Evolutionary conservation across 2,888 invertebrate genomes (phyloP).

Genomic region (Sesia bembeciformis): DNA sequence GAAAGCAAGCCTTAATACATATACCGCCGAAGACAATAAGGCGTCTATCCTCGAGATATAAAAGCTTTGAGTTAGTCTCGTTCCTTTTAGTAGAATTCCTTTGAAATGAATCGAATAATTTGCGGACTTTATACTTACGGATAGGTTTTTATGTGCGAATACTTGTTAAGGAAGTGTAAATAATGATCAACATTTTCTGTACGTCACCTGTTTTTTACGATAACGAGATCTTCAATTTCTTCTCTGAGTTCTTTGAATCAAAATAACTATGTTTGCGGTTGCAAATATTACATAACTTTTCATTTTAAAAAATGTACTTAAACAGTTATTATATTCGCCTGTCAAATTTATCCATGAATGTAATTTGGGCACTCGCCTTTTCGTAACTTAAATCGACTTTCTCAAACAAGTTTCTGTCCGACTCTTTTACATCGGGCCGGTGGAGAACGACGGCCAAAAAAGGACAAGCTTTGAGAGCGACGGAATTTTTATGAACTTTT

Average conservation of each 20-base stretch:
- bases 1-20: slow-evolving; percentile 72
- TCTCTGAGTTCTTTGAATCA: not conserved
- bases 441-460: slow-evolving; percentile 40
- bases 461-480: slow-evolving; percentile 34
- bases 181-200: slow-evolving; percentile 24
- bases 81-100: slow-evolving; percentile 69
- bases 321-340: not conserved
- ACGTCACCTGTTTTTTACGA: not conserved
- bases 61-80: slow-evolving; percentile 73
- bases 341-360: not conserved
- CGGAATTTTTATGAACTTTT: slow-evolving; percentile 63
- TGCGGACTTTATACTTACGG: slow-evolving; percentile 60
- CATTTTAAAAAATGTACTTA: not conserved
- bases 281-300: too few species aligned
- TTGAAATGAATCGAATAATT: slow-evolving; percentile 74
- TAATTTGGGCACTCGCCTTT: slow-evolving; percentile 19
- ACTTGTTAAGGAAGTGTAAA: slow-evolving; percentile 43
- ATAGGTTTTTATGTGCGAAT: slow-evolving; percentile 49
- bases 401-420: slow-evolving; percentile 49
- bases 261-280: too few species aligned
- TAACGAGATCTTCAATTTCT: not conserved
- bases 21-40: slow-evolving; percentile 71
- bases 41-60: slow-evolving; percentile 68
- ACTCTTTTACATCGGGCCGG: slow-evolving; percentile 40
- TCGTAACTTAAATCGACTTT: slow-evolving; percentile 67